A percentile compares a stretch with the other conserved stretches of the same genome.
Conservation (phyloP, 2,113 vertebrate species). For the Condylura cristata region DNA sequence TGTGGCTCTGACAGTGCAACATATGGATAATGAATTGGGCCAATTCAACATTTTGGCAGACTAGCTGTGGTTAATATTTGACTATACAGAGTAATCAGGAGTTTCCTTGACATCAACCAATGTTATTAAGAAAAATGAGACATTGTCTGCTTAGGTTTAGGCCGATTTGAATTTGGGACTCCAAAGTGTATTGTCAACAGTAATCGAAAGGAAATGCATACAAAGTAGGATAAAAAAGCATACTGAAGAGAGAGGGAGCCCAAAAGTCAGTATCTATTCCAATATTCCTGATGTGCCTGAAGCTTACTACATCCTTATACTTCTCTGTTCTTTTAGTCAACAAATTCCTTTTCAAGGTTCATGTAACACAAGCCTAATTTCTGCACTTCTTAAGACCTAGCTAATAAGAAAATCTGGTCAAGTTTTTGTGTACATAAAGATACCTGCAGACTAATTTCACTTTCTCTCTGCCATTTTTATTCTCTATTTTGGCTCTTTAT, state of each 20-base stretch:
- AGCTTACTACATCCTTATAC: neutral
- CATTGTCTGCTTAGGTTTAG: neutral
- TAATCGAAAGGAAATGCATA: neutral
- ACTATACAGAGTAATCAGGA: neutral
- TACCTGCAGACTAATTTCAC: conserved; percentile 5
- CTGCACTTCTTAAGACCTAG: neutral
- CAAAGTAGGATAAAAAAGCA: neutral
- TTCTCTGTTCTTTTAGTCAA: neutral
- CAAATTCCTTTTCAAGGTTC: neutral
- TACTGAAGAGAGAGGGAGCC: too few species aligned
- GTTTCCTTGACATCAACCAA: neutral
- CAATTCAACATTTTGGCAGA: neutral
- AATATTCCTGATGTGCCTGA: neutral
- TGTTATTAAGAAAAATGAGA: neutral
- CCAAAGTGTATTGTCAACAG: neutral
- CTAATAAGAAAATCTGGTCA: neutral
- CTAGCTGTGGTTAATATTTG: too few species aligned
- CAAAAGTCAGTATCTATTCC: neutral
- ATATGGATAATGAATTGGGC: too few species aligned
- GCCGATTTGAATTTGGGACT: neutral
- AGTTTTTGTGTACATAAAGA: neutral
- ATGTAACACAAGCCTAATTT: neutral
- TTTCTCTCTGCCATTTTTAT: neutral
- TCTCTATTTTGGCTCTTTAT: neutral
- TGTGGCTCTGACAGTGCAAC: neutral